Conservation (phyloP, 2,797 vertebrate genomes). For the Melopsittacus undulatus region DNA sequence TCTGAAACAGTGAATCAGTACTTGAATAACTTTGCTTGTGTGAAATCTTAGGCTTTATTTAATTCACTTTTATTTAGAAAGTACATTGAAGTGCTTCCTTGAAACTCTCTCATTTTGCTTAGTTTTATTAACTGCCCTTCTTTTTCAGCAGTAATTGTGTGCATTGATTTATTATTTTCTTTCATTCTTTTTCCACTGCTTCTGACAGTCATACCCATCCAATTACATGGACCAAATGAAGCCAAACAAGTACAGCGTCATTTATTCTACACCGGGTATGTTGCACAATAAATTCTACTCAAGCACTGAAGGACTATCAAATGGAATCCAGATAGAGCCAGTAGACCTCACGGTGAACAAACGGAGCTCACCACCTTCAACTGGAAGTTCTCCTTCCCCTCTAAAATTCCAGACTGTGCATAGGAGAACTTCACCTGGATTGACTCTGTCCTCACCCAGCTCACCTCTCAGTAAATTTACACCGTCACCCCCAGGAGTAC, state of each 20-base stretch:
- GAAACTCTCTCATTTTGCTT: neutral
- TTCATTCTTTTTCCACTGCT: neutral
- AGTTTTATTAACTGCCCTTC: neutral
- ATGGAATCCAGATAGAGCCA: slow-evolving; percentile 89
- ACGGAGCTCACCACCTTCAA: slow-evolving; percentile 83
- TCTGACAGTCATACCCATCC: slow-evolving; percentile 82
- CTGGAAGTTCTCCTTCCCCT: slow-evolving; percentile 81
- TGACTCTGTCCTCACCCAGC: slow-evolving; percentile 78
- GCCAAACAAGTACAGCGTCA: slow-evolving; percentile 84
- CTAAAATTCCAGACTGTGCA: slow-evolving; percentile 79
- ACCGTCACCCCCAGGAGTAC: slow-evolving; percentile 76
- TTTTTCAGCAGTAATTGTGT: neutral
- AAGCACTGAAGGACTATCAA: slow-evolving; percentile 73
- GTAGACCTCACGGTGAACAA: slow-evolving; percentile 95
- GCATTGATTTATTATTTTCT: neutral
- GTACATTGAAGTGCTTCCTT: neutral
- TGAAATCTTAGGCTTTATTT: slow-evolving; percentile 5
- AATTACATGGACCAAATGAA: slow-evolving; percentile 87
- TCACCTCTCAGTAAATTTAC: slow-evolving; percentile 83
- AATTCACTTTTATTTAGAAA: neutral
- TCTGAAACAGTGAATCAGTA: neutral
- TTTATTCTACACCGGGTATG: slow-evolving; percentile 81
- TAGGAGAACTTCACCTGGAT: slow-evolving; percentile 77
- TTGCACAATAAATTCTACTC: slow-evolving; percentile 79
- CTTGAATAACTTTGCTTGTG: neutral